phyloP scores from a whole-genome alignment of 2,888 invertebrate species.

The Diaprepes abbreviatus region DNA sequence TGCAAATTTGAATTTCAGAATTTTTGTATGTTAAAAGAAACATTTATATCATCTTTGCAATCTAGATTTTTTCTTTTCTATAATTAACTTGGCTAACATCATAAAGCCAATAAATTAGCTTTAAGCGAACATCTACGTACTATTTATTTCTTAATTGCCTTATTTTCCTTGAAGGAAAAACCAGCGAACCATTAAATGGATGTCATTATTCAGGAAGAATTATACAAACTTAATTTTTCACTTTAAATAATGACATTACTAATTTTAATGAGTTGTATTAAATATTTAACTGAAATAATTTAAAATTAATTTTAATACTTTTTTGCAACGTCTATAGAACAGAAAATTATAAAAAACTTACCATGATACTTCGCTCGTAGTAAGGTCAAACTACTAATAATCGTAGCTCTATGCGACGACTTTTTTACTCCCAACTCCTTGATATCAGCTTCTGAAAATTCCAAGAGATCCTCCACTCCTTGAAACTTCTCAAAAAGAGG shows the following conservation, averaged over 20 bases:
- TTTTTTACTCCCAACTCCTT: conserved; percentile 74
- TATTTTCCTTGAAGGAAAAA: background rate
- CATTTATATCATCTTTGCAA: too few relatives aligned
- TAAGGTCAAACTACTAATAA: conserved; percentile 76
- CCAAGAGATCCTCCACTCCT: conserved; percentile 74
- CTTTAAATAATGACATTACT: background rate
- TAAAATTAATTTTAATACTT: too few relatives aligned
- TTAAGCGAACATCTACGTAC: background rate
- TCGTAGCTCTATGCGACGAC: conserved; percentile 75
- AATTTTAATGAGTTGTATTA: background rate
- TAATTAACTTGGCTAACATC: background rate
- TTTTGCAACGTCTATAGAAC: too few relatives aligned
- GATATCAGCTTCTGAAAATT: conserved; percentile 72
- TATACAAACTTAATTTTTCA: background rate
- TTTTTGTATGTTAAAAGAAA: too few relatives aligned
- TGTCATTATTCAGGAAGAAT: background rate
- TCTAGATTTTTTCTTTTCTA: background rate
- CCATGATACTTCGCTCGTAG: conserved; percentile 74
- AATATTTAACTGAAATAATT: too few relatives aligned
- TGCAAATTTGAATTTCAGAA: too few relatives aligned
- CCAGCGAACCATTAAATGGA: background rate
- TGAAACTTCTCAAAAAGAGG: conserved; percentile 68
- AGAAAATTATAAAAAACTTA: conserved; percentile 61
- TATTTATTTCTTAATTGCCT: conserved; percentile 1
- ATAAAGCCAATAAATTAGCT: background rate